Conservation (phyloP, 2,113 vertebrate species). For the Chamaetylas fuelleborni region DNA sequence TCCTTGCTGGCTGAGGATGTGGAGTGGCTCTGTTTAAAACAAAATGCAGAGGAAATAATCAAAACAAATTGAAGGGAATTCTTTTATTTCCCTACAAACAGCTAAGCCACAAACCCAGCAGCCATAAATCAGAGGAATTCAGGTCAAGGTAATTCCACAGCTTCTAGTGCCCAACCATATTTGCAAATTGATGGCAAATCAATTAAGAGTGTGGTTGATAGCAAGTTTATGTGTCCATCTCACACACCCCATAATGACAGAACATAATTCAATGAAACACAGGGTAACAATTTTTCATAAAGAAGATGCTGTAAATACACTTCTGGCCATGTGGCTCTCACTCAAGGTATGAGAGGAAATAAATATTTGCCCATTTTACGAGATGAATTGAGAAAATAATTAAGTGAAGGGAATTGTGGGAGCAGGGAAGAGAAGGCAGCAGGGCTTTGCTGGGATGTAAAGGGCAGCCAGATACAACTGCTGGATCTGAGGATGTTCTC, state of each 20-base stretch:
- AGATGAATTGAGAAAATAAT: not conserved
- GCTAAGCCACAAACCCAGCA: not conserved
- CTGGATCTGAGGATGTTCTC: not conserved
- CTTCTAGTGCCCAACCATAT: not conserved
- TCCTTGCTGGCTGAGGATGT: constrained; percentile 31
- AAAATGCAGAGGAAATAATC: not conserved
- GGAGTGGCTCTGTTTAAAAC: constrained; percentile 48
- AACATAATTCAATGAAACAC: not conserved
- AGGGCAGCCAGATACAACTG: not conserved
- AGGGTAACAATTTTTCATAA: not conserved
- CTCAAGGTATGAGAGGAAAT: not conserved
- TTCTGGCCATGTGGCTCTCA: not conserved
- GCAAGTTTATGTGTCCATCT: not conserved
- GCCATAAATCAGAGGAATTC: not conserved
- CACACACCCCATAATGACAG: not conserved
- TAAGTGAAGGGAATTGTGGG: not conserved
- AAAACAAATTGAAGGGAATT: not conserved
- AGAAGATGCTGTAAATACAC: not conserved
- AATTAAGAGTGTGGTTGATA: not conserved
- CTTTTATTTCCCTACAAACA: not conserved
- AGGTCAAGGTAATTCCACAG: not conserved
- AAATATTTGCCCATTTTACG: not conserved
- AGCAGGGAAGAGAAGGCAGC: not conserved
- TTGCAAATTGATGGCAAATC: not conserved
- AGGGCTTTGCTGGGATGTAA: not conserved